These are phyloP conservation scores for Conus canariensis DNA, from an alignment of 2,888 invertebrate species.

Conservation along the genomic window DNA sequence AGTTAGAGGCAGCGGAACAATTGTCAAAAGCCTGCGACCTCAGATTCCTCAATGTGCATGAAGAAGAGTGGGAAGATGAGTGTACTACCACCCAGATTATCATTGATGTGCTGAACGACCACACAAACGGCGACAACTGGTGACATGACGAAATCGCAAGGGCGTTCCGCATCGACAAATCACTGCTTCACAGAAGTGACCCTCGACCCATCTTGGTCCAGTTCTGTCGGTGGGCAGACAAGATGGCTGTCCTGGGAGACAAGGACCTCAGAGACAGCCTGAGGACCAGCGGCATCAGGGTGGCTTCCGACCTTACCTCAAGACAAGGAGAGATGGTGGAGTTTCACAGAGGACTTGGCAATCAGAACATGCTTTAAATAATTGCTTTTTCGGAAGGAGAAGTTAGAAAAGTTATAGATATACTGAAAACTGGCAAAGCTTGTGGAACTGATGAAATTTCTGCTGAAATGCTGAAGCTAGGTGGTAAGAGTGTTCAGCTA, in stretches of 20 bases:
- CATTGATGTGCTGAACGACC: background rate
- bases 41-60: background rate
- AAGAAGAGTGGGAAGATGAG: background rate
- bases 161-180: background rate
- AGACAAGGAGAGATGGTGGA: background rate
- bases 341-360: background rate
- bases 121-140: background rate
- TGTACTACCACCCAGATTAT: background rate
- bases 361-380: background rate
- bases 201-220: background rate
- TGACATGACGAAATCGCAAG: background rate
- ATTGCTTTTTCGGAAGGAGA: too few species aligned
- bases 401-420: too few species aligned
- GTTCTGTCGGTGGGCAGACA: slow-evolving; percentile 1
- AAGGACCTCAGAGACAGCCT: background rate
- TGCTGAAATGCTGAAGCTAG: too few species aligned
- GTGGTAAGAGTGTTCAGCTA: too few species aligned
- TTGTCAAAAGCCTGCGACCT: background rate
- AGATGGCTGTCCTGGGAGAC: background rate
- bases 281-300: background rate
- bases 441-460: too few species aligned
- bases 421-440: too few species aligned
- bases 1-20: background rate
- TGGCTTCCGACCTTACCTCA: background rate
- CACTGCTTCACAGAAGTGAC: background rate